Evolutionary conservation across 2,113 vertebrate genomes (phyloP), one percentile per base, ranked within the genome.

Genomic region (Stegostoma tigrinum): DNA sequence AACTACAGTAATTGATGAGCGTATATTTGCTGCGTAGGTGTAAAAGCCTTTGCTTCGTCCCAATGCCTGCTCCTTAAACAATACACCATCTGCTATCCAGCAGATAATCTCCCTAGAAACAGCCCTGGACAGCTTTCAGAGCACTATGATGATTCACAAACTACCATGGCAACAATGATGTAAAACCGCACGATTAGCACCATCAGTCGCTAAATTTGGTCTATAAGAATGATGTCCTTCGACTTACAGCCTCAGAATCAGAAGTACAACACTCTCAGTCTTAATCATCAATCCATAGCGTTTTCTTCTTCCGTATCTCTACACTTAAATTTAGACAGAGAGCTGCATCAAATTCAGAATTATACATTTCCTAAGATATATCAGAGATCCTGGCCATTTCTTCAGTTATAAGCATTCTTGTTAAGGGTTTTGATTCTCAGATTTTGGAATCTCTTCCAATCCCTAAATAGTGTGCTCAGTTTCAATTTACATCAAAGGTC

Each of bases 131-230:
- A 91, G 95, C 96, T 96, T 96, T 70, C 95, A 96, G 2, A 96
- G 96, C 95, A 96, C 52, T 75, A 95, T 95, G 96, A 95, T 15
- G 96, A 96, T 96, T 95, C 70, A 85, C 80, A 0, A 2, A 96
- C 97, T 97, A 97, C 97, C 96, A 67, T 89, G 95, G 97, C 95
- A 97, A 97, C 97, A 96, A 96, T 96, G 96, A 97, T 96, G 97
- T 96, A 96, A 96, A 96, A 66, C 0, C 19, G 52, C 42, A 48
- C 67, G 67, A 52, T 95, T 95, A 95, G 52, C 42, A 52, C 67
- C 45, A 45, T 72, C 27, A 34, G 45, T 95, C 66, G 42, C 94
- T 52, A 75, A 72, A 45, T 72, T 45, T 95, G 94, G 27, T 68
- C 68, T 75, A 48, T 70, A 95, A 45, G 45, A 72, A 95, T 70